Evolutionary conservation across 1,140 invertebrate species (phyloP), one percentile per base, ranked within the genome.

Genomic region (Diploscapter pachys): DNA sequence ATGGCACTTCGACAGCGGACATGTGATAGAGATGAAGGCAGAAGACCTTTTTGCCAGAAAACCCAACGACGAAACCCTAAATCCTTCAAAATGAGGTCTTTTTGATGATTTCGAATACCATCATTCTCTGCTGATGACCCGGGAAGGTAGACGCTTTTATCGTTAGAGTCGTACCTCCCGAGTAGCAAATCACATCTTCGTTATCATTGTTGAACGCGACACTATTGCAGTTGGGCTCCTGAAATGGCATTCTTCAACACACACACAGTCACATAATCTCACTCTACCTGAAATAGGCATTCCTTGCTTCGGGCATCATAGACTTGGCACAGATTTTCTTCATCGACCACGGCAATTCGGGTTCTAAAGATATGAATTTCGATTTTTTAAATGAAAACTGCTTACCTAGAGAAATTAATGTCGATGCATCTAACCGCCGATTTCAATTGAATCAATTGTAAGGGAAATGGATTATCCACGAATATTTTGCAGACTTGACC

Each of bases 191-290:
- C 89, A 99, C 92, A 73, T 97, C 93, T 83, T 98, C 94, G 86
- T 93, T 93, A 79, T 92, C 91, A 2, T 90, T 91, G 86, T 99
- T 99, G 91, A 95, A 99, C 5, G 94, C 92, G 0, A 97, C 94
- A 84, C 94, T 97, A 71, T 93, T 93, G 0, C 93, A 92, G 86
- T 93, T 93, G 68, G 91, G 90, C 86, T 98, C 94, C 90, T 95
- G 82, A 73, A 89, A 88, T 31, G 31, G 31, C 31, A 31, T 31
- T 31, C 31, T 31, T 31, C 31, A 31, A 31, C 31, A 31, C 31
- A 31, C 31, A 31, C 31, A 31, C 57, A 11, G 9, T 59, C 57
- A 11, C 57, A 11, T 31, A 11, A 59, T 59, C 31, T 59, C 11
- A 31, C 53, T 66, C 13, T 31, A 92, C 91, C 85, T 92, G 90